These are phyloP conservation scores for Sarcophaga bullata DNA, from an alignment of 1,140 invertebrate species.

Conservation along the genomic window DNA sequence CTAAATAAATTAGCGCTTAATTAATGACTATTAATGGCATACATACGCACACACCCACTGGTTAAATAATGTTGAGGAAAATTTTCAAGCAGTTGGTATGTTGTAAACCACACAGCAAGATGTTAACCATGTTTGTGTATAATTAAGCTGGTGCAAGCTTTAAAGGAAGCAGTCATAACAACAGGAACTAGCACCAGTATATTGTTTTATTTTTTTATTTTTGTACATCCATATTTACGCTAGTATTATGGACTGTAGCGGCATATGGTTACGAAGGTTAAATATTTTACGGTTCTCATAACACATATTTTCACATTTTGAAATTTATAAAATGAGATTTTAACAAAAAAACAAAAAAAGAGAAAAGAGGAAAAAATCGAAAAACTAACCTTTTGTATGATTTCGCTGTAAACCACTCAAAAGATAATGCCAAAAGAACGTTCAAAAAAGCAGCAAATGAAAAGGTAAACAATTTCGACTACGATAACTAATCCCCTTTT, in stretches of 20 bases:
- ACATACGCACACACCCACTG: conserved; percentile 25
- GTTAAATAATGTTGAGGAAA: neutral
- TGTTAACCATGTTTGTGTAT: neutral
- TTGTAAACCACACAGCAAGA: conserved; percentile 18
- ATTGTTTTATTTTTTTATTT: too few relatives aligned
- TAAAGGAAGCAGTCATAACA: neutral
- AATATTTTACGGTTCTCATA: neutral
- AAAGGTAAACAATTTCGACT: neutral
- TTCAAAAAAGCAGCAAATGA: neutral
- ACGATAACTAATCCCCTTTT: neutral
- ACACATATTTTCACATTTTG: neutral
- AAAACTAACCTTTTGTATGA: neutral
- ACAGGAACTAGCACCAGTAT: neutral
- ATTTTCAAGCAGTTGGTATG: neutral
- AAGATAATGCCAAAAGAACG: neutral
- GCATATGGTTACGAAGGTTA: neutral
- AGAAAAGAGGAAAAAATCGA: neutral
- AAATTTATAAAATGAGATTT: neutral
- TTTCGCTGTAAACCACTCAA: neutral
- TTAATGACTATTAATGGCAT: conserved; percentile 46
- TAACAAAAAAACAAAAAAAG: neutral
- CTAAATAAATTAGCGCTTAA: conserved; percentile 47
- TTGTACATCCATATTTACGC: too few relatives aligned
- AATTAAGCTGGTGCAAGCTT: neutral
- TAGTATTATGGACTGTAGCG: neutral